These are phyloP conservation scores for Hirundo rustica DNA, from an alignment of 2,797 vertebrate genomes.

Conservation along the genomic window DNA sequence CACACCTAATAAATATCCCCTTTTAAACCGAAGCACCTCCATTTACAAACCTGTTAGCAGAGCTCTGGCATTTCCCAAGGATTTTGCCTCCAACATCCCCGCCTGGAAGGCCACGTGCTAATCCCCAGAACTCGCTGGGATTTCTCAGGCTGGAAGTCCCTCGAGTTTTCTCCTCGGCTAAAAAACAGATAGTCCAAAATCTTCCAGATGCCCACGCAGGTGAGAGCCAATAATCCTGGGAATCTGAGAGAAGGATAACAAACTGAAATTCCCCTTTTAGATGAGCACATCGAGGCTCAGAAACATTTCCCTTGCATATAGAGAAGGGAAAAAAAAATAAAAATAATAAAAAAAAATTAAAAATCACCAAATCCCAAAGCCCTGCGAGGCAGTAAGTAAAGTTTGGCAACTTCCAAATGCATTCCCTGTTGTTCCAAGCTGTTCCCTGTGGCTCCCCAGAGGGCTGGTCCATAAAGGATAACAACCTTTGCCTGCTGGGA, in stretches of 20 bases:
- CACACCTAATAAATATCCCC: conserved; percentile 59
- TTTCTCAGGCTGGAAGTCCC: not conserved
- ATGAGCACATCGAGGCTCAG: not conserved
- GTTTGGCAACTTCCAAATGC: conserved; percentile 58
- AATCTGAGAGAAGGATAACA: not conserved
- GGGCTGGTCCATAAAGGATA: conserved; percentile 69
- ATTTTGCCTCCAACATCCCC: not conserved
- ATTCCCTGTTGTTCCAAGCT: conserved; percentile 42
- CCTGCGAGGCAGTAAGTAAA: conserved; percentile 40
- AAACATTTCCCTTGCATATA: not conserved
- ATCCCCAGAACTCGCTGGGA: not conserved
- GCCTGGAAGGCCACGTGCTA: not conserved
- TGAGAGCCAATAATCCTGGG: not conserved
- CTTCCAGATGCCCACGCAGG: not conserved
- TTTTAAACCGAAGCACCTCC: conserved; percentile 22
- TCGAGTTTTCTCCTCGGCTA: not conserved
- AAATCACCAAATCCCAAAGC: not conserved
- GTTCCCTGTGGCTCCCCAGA: conserved; percentile 53
- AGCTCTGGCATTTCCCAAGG: not conserved
- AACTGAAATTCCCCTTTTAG: not conserved
- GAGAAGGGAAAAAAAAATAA: not conserved
- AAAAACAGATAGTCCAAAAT: not conserved
- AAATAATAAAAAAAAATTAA: not conserved
- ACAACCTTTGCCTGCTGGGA: conserved; percentile 69
- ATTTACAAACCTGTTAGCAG: conserved; percentile 6